A percentile compares a stretch with the other conserved stretches of the same genome.
These are phyloP conservation scores for Eledona agricola DNA, from an alignment of 2,888 invertebrate species.

Conservation along the genomic window DNA sequence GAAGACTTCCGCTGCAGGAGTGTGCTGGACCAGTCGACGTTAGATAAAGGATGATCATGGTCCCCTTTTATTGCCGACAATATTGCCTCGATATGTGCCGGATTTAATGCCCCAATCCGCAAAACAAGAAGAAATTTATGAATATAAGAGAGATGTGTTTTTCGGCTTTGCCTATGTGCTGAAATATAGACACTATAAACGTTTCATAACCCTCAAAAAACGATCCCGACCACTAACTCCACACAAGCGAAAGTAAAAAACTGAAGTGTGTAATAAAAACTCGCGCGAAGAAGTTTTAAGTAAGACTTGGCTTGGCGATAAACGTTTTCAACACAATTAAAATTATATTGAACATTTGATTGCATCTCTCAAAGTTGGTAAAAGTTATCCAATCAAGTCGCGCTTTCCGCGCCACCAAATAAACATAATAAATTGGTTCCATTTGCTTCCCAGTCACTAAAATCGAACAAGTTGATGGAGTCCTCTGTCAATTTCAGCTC, in stretches of 20 bases:
- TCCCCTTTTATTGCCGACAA: constrained; percentile 40
- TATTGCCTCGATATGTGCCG: constrained; percentile 36
- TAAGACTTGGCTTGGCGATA: too few relatives aligned
- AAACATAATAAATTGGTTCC: too few relatives aligned
- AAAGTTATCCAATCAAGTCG: too few relatives aligned
- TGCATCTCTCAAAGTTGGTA: too few relatives aligned
- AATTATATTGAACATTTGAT: too few relatives aligned
- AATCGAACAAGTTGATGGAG: too few relatives aligned
- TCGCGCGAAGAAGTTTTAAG: too few relatives aligned
- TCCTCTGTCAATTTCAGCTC: constrained; percentile 14
- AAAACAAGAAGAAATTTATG: constrained; percentile 44
- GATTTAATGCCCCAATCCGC: constrained; percentile 42
- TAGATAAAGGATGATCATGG: constrained; percentile 42
- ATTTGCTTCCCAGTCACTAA: neutral
- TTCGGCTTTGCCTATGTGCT: constrained; percentile 1
- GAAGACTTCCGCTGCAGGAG: constrained; percentile 44
- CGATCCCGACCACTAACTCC: constrained; percentile 2
- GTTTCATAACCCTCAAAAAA: constrained; percentile 7
- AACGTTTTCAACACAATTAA: too few relatives aligned
- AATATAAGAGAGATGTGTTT: constrained; percentile 39
- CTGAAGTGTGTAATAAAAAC: too few relatives aligned
- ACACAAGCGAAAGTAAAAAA: too few relatives aligned
- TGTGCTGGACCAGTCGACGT: constrained; percentile 36
- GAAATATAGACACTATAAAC: constrained; percentile 18
- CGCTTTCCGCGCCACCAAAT: too few relatives aligned